These are phyloP conservation scores for Conchocele bisecta DNA, from an alignment of 2,888 invertebrate genomes.

Conservation along the genomic window DNA sequence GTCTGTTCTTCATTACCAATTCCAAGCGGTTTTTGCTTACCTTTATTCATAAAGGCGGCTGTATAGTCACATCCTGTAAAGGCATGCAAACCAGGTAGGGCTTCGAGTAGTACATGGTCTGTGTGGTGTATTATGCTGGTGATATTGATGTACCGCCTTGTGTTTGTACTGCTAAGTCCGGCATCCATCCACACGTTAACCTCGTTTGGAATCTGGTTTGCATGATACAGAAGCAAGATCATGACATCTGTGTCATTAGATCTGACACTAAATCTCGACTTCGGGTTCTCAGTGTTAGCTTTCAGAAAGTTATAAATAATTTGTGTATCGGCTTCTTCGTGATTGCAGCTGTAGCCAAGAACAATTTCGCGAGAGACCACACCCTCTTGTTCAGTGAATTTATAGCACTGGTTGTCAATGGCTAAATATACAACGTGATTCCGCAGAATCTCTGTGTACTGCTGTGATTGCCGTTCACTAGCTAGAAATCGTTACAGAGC, in stretches of 20 bases:
- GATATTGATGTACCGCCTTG: not conserved
- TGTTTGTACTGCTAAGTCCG: not conserved
- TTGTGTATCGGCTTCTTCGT: slow-evolving; percentile 33
- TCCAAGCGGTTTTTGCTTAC: too few species aligned
- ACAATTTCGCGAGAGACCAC: not conserved
- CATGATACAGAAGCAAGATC: not conserved
- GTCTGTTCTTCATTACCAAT: too few species aligned
- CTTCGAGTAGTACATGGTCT: not conserved
- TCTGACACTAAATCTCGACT: not conserved
- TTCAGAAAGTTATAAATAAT: slow-evolving; percentile 1
- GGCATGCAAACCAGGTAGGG: slow-evolving; percentile 16
- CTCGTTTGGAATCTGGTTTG: too few species aligned
- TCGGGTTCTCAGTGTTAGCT: not conserved
- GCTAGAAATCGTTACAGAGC: slow-evolving; percentile 24
- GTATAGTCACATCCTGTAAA: slow-evolving; percentile 24
- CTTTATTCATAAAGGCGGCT: slow-evolving; percentile 6
- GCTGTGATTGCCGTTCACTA: slow-evolving; percentile 22
- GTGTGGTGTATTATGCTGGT: not conserved
- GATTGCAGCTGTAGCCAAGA: slow-evolving; percentile 4
- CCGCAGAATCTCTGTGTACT: not conserved
- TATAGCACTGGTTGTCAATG: slow-evolving; percentile 6
- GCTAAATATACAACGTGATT: slow-evolving; percentile 11
- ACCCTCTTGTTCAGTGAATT: not conserved
- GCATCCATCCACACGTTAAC: not conserved
- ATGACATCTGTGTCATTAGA: not conserved